Conservation (phyloP, 2,797 vertebrate species). For the Hoplostethus mediterraneus region DNA sequence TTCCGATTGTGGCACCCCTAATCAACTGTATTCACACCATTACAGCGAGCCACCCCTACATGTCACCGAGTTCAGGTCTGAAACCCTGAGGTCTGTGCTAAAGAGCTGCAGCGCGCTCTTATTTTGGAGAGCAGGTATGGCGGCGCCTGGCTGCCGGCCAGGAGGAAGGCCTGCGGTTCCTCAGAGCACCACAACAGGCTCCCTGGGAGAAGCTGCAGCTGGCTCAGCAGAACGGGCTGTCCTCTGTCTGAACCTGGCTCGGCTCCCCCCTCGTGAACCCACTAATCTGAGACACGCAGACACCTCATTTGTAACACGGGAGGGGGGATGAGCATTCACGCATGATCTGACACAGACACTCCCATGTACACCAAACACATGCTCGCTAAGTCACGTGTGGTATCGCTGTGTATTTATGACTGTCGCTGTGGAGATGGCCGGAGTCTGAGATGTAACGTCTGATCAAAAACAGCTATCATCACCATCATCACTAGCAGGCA, state of each 20-base stretch:
- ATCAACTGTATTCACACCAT: too few relatives aligned
- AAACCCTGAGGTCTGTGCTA: conserved; percentile 9
- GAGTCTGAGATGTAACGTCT: conserved; percentile 30
- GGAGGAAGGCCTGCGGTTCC: conserved; percentile 40
- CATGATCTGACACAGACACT: not conserved
- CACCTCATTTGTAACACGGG: conserved; percentile 11
- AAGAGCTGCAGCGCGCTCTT: not conserved
- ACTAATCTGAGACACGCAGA: not conserved
- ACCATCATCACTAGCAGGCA: conserved; percentile 6
- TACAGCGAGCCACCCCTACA: too few relatives aligned
- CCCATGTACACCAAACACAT: not conserved
- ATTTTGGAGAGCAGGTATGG: conserved; percentile 41
- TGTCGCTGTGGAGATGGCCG: not conserved
- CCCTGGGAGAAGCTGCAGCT: conserved; percentile 40
- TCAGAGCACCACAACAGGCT: conserved; percentile 40
- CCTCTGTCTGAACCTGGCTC: conserved; percentile 62
- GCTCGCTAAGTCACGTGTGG: not conserved
- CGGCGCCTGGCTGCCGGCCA: conserved; percentile 37
- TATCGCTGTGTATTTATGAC: conserved; percentile 34
- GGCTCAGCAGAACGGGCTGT: conserved; percentile 21
- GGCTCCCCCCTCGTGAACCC: not conserved
- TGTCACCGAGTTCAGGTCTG: not conserved
- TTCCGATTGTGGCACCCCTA: too few relatives aligned
- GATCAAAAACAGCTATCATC: conserved; percentile 20
- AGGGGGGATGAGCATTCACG: not conserved